These are phyloP conservation scores for Allolobophora icterica DNA, from an alignment of 2,888 invertebrate species.

Conservation along the genomic window DNA sequence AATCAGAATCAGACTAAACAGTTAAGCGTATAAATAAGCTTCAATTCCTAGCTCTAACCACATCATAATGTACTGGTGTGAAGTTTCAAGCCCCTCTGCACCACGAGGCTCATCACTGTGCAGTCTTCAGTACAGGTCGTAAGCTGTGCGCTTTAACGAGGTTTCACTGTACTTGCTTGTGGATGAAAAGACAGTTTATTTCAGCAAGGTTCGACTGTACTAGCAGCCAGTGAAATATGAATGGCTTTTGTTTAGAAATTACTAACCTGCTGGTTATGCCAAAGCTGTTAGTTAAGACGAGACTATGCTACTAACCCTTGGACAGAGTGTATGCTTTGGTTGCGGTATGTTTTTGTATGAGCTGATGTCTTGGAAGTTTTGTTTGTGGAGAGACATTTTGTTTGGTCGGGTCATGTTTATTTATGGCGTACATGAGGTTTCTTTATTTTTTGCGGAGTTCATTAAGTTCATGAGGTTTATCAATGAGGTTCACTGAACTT, in stretches of 20 bases:
- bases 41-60: background rate
- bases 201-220: background rate
- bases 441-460: background rate
- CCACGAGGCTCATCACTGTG: background rate
- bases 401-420: background rate
- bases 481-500: background rate
- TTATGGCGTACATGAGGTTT: background rate
- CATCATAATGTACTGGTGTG: background rate
- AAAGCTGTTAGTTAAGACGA: background rate
- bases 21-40: too few relatives aligned
- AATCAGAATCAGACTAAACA: too few relatives aligned
- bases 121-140: background rate
- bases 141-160: background rate
- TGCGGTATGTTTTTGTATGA: background rate
- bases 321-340: background rate
- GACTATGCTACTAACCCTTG: background rate
- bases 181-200: background rate
- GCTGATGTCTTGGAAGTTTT: background rate
- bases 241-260: background rate
- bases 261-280: conserved; percentile 6
- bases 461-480: background rate
- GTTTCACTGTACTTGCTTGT: conserved; percentile 5
- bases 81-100: background rate
- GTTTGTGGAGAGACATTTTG: background rate
- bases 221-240: background rate